Base-by-base conservation (phyloP, 53 echinoderm and acorn worm species). In the Antedon mediterranea region DNA sequence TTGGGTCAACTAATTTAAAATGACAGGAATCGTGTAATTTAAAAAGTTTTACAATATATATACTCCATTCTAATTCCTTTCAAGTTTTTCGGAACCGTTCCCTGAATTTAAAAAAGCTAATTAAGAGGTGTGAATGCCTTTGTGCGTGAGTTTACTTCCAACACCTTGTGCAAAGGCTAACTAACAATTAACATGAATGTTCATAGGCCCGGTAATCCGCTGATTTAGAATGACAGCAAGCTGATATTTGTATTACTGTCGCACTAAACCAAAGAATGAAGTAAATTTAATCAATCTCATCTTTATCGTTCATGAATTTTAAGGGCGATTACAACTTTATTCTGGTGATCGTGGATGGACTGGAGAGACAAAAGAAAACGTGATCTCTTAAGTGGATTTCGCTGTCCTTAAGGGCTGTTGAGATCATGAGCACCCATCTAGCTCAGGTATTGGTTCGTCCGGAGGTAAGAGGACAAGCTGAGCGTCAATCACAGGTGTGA, bases 401-500 rank as follows among this genome's bases (percentile, higher is more conserved):
- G 11, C 57, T 23, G 14, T 23, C 57, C 7, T 57, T 57, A 57
- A 57, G 57, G 57, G 57, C 57, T 23, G 14, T 57, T 57, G 15
- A 15, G 23, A 23, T 57, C 57, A 57, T 26, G 57, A 57, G 57
- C 57, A 57, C 57, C 57, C 57, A 57, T 57, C 57, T 23, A 23
- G 57, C 57, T 57, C 57, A 57, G 57, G 57, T 57, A 57, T 57
- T 57, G 57, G 57, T 23, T 57, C 57, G 57, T 57, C 57, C 2
- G 57, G 15, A 57, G 57, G 57, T 57, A 57, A 57, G 57, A 57
- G 57, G 57, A 2, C 4, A 57, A 57, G 57, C 20, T 26, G 57
- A 57, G 57, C 57, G 57, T 57, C 57, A 57, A 57, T 57, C 57
- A 57, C 57, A 57, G 57, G 57, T 57, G 57, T 57, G 57, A 57